Evolutionary conservation across 2,797 vertebrate species (phyloP), one percentile per base, ranked within the genome.

Genomic region (Paratrypauchen microcephalus): DNA sequence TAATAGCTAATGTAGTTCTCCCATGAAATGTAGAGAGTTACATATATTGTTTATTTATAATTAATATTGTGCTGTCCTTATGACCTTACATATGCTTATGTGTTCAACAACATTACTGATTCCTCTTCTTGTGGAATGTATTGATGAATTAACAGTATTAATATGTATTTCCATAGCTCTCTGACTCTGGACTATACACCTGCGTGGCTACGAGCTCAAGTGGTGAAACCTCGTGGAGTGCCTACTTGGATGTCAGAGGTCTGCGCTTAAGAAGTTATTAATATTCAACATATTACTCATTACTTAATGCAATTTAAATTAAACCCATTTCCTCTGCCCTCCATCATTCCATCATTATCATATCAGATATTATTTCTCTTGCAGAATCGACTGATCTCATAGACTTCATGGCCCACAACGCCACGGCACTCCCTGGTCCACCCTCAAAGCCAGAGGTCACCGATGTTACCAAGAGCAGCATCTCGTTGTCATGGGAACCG

Each of bases 381-480:
- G 60, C 87, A 99, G 97, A 99, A 82, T 94, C 95, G 0, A 93
- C 92, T 66, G 96, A 95, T 91, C 94, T 95, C 74, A 59, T 93
- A 68, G 91, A 96, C 86, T 95, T 96, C 81, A 93, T 94, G 88
- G 96, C 83, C 83, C 96, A 95, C 68, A 96, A 98, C 82, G 81
- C 93, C 56, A 96, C 92, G 7, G 94, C 95, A 36, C 94, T 98
- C 59, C 95, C 96, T 23, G 96, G 96, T 68, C 94, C 96, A 23
- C 96, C 96, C 73, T 96, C 95, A 81, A 97, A 98, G 88, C 96
- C 96, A 71, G 95, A 95, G 91, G 95, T 98, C 91, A 97, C 95
- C 6, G 94, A 98, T 86, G 96, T 98, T 75, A 96, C 95, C 75
- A 98, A 95, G 92, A 98, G 94, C 91, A 98, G 95, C 88, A 95